Conservation (phyloP, 2,888 invertebrate genomes). For the Caenorhabditis becei region DNA sequence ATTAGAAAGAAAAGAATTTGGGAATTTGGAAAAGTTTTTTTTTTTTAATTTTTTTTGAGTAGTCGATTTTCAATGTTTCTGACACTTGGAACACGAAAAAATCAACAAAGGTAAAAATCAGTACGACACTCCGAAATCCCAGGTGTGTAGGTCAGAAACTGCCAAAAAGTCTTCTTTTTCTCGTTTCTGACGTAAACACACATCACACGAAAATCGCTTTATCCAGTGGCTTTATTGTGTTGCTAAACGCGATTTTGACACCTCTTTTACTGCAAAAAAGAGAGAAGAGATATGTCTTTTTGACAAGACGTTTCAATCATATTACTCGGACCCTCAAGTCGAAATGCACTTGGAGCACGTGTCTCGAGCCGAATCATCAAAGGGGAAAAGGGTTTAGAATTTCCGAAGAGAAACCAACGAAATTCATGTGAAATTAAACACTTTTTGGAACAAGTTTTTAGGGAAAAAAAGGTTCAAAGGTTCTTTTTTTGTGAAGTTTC, state of each 20-base stretch:
- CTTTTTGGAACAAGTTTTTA: too few species aligned
- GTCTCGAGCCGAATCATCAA: background rate
- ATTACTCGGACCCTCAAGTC: constrained; percentile 28
- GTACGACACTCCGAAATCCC: too few species aligned
- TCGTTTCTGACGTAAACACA: background rate
- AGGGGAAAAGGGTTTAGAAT: too few species aligned
- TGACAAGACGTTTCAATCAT: constrained; percentile 38
- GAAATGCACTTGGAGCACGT: constrained; percentile 27
- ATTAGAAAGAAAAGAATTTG: too few species aligned
- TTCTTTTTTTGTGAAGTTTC: background rate
- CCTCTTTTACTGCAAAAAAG: constrained; percentile 21
- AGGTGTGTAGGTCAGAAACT: background rate
- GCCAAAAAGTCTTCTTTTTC: too few species aligned
- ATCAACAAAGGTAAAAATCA: too few species aligned
- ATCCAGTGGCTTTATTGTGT: constrained; percentile 19
- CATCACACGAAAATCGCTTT: background rate
- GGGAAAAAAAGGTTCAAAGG: background rate
- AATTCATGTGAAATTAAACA: background rate
- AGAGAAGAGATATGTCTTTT: background rate
- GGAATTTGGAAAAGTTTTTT: too few species aligned
- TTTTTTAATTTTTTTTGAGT: too few species aligned
- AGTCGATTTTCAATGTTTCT: too few species aligned
- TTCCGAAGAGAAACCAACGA: too few species aligned
- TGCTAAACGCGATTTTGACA: constrained; percentile 59
- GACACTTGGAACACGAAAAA: too few species aligned